Conservation (phyloP, 2,888 invertebrate genomes). For the Torymus aiolomorphi region DNA sequence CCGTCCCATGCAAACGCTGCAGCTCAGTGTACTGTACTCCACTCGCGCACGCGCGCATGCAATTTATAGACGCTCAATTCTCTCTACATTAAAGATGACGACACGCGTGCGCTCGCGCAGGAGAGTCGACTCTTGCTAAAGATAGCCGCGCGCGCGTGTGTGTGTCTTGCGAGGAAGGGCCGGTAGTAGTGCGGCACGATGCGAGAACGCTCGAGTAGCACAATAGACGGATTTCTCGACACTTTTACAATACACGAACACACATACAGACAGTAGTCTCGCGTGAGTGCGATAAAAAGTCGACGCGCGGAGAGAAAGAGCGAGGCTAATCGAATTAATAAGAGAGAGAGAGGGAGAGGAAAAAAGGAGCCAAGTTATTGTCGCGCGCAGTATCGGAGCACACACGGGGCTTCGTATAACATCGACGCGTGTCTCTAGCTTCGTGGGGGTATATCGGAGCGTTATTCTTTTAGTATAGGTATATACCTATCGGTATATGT, state of each 20-base stretch:
- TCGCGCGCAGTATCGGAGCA: conserved; percentile 13
- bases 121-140: conserved; percentile 40
- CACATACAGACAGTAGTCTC: too few species aligned
- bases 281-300: conserved; percentile 16
- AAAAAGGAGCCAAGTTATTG: conserved; percentile 7
- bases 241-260: conserved; percentile 17
- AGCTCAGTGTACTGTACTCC: too few species aligned
- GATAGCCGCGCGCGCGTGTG: conserved; percentile 52
- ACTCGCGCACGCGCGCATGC: not conserved
- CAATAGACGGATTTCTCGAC: conserved; percentile 45
- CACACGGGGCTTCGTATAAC: conserved; percentile 58
- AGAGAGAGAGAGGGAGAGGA: not conserved
- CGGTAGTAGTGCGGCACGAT: conserved; percentile 49
- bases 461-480: too few species aligned
- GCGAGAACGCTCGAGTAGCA: conserved; percentile 44
- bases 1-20: too few species aligned
- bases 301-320: not conserved
- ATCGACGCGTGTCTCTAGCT: too few species aligned
- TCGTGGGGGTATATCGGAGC: too few species aligned
- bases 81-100: conserved; percentile 59
- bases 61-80: conserved; percentile 51
- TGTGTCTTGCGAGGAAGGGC: conserved; percentile 23
- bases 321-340: conserved; percentile 41
- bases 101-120: conserved; percentile 65
- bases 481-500: too few species aligned